Evolutionary conservation across 1,140 invertebrate species (phyloP).

Genomic region (Nasonia longicornis): DNA sequence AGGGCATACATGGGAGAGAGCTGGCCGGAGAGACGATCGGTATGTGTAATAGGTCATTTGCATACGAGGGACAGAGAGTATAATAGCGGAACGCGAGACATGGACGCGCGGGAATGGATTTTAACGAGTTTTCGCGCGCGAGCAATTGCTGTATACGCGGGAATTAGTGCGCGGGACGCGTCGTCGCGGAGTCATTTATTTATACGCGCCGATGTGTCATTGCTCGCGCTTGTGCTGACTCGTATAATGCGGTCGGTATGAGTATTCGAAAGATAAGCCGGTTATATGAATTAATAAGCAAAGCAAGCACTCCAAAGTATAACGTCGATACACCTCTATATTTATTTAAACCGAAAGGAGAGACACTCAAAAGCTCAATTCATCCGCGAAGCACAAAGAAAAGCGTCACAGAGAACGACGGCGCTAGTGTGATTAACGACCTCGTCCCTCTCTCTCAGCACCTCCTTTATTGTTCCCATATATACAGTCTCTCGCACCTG

Average conservation of each 20-base stretch:
- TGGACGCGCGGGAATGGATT: constrained; percentile 27
- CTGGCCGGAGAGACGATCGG: neutral
- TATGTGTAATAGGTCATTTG: neutral
- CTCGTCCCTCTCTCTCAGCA: neutral
- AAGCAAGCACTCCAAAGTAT: neutral
- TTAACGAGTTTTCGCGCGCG: constrained; percentile 32
- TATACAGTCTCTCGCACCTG: neutral
- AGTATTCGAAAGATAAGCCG: too few species aligned
- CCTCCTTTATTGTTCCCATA: neutral
- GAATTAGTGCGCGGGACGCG: constrained; percentile 17
- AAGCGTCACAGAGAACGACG: neutral
- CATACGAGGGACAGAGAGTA: neutral
- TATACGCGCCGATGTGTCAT: neutral
- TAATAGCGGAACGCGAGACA: neutral
- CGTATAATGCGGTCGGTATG: too few species aligned
- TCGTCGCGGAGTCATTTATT: neutral
- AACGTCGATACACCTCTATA: neutral
- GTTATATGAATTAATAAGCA: too few species aligned
- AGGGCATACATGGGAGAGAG: neutral
- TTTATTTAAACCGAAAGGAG: neutral
- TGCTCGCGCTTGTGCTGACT: neutral
- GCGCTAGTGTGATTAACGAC: neutral
- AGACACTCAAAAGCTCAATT: neutral
- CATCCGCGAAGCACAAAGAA: neutral
- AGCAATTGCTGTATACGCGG: constrained; percentile 3